Base-by-base conservation (phyloP, 2,113 vertebrate species). In the Mugil cephalus region DNA sequence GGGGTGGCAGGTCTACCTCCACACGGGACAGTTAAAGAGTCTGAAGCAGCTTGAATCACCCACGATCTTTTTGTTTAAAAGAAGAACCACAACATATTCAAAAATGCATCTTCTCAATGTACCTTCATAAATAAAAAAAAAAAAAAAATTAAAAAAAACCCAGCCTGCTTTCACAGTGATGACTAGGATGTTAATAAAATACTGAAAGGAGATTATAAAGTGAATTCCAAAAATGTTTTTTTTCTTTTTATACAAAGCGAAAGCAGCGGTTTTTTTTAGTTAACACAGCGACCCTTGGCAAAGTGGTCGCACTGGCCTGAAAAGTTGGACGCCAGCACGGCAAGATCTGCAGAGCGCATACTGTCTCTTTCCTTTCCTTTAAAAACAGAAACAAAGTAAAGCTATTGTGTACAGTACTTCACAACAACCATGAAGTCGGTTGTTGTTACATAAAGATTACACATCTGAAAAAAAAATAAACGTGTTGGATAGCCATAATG, bases 321-420 rank as follows among this genome's bases (percentile, higher is more conserved):
- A 89, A 56, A 80, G 85, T 70, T 71, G 80, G 86, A 89, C 81
- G 80, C 86, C 87, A 90, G 82, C 82, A 77, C 78, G 83, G 83
- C 77, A 69, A 77, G 48, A 64, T 88, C 77, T 89, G 79, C 64
- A 86, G 87, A 87, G 86, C 69, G 71, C 75, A 84, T 90, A 83
- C 82, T 75, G 66, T 78, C 78, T 76, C 54, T 84, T 35, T 75
- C 24, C 56, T 55, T 47, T 39, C 35, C 40, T 59, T 38, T 45
- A 72, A 69, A 79, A 65, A 73, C 43, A 85, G 52, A 85, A 82
- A 87, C 75, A 91, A 88, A 87, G 89, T 94, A 95, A 95, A 95
- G 94, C 94, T 95, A 94, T 95, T 83, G 92, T 91, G 87, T 94
- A 93, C 93, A 95, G 93, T 93, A 94, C 93, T 93, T 91, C 86